Percentiles rank a stretch among this genome's conserved stretches.
These are phyloP conservation scores for Andrena chrysosceles DNA, from an alignment of 2,888 invertebrate genomes.

Conservation along the genomic window DNA sequence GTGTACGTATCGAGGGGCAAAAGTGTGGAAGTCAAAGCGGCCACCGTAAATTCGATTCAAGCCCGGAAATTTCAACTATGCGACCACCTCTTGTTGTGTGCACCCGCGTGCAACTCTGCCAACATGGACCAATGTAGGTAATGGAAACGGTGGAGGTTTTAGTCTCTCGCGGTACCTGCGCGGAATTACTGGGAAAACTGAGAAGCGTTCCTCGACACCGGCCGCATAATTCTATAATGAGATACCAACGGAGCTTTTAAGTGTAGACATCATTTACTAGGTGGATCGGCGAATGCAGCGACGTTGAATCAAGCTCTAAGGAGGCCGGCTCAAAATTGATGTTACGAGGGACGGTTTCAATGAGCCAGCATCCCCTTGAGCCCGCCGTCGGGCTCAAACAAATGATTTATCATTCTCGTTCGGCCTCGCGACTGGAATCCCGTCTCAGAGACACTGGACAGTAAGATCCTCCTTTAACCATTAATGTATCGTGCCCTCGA, in stretches of 20 bases:
- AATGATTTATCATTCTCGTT: conserved; percentile 63
- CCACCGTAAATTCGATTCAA: not conserved
- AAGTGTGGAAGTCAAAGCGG: not conserved
- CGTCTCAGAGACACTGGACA: not conserved
- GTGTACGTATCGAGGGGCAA: not conserved
- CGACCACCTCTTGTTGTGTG: too few relatives aligned
- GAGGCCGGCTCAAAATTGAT: conserved; percentile 58
- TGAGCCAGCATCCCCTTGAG: conserved; percentile 18
- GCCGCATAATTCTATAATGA: conserved; percentile 47
- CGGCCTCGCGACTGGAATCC: conserved; percentile 7
- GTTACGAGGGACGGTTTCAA: conserved; percentile 24
- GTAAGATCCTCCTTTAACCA: conserved; percentile 4
- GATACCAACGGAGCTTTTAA: conserved; percentile 48
- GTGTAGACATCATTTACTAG: conserved; percentile 52
- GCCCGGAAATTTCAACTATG: not conserved
- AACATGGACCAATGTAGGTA: too few relatives aligned
- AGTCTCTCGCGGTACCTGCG: not conserved
- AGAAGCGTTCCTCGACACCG: not conserved
- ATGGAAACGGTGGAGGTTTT: not conserved
- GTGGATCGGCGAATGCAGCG: conserved; percentile 26
- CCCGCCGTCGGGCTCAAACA: conserved; percentile 39
- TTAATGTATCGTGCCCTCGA: not conserved
- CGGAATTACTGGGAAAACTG: not conserved
- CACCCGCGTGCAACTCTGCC: not conserved
- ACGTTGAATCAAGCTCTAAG: conserved; percentile 52